Conservation (phyloP, 2,888 invertebrate species). For the Hemistola chrysoprasaria region DNA sequence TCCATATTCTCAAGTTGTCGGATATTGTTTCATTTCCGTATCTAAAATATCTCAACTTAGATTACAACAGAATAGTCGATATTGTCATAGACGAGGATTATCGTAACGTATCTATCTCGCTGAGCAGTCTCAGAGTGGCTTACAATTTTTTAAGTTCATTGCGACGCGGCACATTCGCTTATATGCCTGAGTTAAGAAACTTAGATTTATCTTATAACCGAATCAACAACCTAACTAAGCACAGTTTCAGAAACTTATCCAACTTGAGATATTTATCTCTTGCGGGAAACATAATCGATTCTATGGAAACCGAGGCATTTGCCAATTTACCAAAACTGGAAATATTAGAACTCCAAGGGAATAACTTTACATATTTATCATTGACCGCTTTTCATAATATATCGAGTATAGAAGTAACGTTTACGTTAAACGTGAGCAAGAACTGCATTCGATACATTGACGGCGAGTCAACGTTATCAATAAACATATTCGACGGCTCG, state of each 20-base stretch:
- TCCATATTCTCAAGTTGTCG: slow-evolving; percentile 87
- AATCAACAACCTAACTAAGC: slow-evolving; percentile 85
- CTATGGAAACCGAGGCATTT: slow-evolving; percentile 88
- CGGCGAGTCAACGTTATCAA: slow-evolving; percentile 78
- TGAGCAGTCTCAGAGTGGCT: slow-evolving; percentile 90
- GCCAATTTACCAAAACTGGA: slow-evolving; percentile 88
- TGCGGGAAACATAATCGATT: slow-evolving; percentile 89
- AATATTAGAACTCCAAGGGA: slow-evolving; percentile 91
- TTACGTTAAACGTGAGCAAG: slow-evolving; percentile 89
- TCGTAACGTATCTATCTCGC: slow-evolving; percentile 85
- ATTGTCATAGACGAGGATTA: slow-evolving; percentile 87
- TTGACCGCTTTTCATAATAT: slow-evolving; percentile 86
- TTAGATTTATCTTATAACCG: slow-evolving; percentile 91
- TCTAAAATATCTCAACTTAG: slow-evolving; percentile 91
- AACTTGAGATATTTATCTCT: slow-evolving; percentile 91
- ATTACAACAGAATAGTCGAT: slow-evolving; percentile 90
- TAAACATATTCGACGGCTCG: slow-evolving; percentile 87
- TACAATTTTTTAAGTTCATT: slow-evolving; percentile 89
- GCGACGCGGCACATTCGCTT: slow-evolving; percentile 86
- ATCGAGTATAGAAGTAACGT: slow-evolving; percentile 84
- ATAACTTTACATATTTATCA: slow-evolving; percentile 86
- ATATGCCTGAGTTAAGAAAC: slow-evolving; percentile 87
- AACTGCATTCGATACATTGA: slow-evolving; percentile 82
- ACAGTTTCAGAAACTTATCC: slow-evolving; percentile 89
- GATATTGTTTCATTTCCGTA: slow-evolving; percentile 86